These are phyloP conservation scores for Agrotis puta DNA, from an alignment of 2,888 invertebrate genomes.

Conservation along the genomic window DNA sequence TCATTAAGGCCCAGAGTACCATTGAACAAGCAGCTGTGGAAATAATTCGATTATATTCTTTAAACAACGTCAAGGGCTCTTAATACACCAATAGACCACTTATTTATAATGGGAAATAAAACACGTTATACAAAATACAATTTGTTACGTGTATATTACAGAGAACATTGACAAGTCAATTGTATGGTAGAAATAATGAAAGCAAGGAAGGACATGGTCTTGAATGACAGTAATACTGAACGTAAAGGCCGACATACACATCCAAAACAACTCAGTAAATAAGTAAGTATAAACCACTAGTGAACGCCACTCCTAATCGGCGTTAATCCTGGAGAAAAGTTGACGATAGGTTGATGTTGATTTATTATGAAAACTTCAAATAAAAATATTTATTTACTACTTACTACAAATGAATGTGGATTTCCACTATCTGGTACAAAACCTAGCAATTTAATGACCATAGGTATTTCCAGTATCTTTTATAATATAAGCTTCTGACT, in stretches of 20 bases:
- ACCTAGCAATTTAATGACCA: not conserved
- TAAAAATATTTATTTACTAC: not conserved
- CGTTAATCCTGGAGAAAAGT: slow-evolving; percentile 2
- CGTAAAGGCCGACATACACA: too few relatives aligned
- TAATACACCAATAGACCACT: slow-evolving; percentile 12
- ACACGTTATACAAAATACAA: slow-evolving; percentile 27
- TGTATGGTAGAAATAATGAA: slow-evolving; percentile 24
- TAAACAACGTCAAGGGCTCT: slow-evolving; percentile 25
- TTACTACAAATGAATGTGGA: not conserved
- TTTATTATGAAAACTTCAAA: too few relatives aligned
- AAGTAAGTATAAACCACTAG: too few relatives aligned
- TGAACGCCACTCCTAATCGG: not conserved
- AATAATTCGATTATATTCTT: slow-evolving; percentile 34
- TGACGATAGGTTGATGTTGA: not conserved
- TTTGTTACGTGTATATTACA: slow-evolving; percentile 32
- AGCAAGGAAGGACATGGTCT: slow-evolving; percentile 21
- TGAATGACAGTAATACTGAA: slow-evolving; percentile 9
- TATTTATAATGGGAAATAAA: slow-evolving; percentile 39
- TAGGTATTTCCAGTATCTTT: too few relatives aligned
- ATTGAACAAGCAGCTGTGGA: slow-evolving; percentile 10
- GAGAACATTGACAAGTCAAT: slow-evolving; percentile 25
- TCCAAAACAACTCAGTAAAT: too few relatives aligned
- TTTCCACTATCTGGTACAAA: slow-evolving; percentile 2
- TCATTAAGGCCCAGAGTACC: not conserved
- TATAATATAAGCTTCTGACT: too few relatives aligned